Conservation (phyloP, 2,797 vertebrate species). For the Carcharodon carcharias region DNA sequence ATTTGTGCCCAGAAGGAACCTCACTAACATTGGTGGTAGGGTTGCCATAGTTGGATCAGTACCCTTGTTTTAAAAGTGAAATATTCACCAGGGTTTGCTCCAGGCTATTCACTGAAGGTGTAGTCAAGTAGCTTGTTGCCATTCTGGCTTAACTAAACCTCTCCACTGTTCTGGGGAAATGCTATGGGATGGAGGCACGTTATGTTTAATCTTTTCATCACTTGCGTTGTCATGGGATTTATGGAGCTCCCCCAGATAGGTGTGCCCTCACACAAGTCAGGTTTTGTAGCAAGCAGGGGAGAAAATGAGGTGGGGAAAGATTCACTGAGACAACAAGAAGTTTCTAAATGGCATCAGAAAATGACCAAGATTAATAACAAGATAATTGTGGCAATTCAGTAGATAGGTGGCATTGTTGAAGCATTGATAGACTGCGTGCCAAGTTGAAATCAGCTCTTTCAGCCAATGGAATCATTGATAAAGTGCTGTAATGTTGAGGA, state of each 20-base stretch:
- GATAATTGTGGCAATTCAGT: not conserved
- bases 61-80: not conserved
- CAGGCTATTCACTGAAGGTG: not conserved
- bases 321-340: slow-evolving; percentile 16
- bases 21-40: not conserved
- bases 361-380: not conserved
- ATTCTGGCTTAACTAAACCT: not conserved
- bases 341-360: not conserved
- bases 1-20: not conserved
- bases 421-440: slow-evolving; percentile 16
- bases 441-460: slow-evolving; percentile 21
- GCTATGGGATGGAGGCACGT: not conserved
- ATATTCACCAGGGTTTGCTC: not conserved
- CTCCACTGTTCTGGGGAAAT: not conserved
- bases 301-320: not conserved
- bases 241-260: not conserved
- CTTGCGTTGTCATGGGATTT: not conserved
- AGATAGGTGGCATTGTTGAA: not conserved
- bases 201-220: not conserved
- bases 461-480: not conserved
- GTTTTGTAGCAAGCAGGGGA: not conserved
- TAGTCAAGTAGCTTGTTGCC: no score
- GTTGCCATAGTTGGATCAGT: not conserved
- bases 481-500: not conserved
- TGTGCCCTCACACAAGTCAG: not conserved